These are phyloP conservation scores for Hirtodrosophila cameraria DNA, from an alignment of 2,888 invertebrate genomes.

Conservation along the genomic window DNA sequence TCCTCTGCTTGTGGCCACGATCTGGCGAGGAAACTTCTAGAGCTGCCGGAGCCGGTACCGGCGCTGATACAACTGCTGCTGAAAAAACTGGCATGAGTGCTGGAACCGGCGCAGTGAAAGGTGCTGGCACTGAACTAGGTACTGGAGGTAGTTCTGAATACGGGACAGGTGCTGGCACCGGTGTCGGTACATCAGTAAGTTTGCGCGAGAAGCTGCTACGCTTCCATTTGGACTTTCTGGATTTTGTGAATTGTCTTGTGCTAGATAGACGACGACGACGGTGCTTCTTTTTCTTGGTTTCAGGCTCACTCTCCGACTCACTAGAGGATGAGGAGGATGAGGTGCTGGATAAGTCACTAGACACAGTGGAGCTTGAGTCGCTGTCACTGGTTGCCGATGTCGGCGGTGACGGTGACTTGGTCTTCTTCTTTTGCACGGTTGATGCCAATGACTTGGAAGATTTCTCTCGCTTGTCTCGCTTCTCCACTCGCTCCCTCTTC, in stretches of 20 bases:
- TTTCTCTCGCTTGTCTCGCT: slow-evolving; percentile 9
- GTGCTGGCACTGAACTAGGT: not conserved
- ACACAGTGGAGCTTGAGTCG: not conserved
- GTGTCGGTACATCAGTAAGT: not conserved
- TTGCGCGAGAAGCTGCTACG: not conserved
- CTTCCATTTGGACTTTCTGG: not conserved
- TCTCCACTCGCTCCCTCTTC: slow-evolving; percentile 7
- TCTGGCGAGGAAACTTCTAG: not conserved
- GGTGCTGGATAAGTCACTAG: slow-evolving; percentile 16
- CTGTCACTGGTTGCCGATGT: slow-evolving; percentile 4
- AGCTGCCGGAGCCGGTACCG: not conserved
- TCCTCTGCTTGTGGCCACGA: not conserved
- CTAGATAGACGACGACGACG: not conserved
- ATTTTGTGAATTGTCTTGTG: not conserved
- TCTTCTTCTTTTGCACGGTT: slow-evolving; percentile 9
- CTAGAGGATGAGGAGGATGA: slow-evolving; percentile 6
- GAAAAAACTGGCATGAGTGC: not conserved
- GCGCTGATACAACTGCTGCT: no score
- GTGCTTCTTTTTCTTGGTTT: not conserved
- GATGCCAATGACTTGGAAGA: not conserved
- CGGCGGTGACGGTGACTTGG: not conserved
- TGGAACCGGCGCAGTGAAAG: not conserved
- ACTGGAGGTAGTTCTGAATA: not conserved
- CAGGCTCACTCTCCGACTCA: slow-evolving; percentile 20
- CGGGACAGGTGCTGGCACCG: not conserved